phyloP scores from a whole-genome alignment of 2,113 vertebrate genomes.

The Psophia crepitans region DNA sequence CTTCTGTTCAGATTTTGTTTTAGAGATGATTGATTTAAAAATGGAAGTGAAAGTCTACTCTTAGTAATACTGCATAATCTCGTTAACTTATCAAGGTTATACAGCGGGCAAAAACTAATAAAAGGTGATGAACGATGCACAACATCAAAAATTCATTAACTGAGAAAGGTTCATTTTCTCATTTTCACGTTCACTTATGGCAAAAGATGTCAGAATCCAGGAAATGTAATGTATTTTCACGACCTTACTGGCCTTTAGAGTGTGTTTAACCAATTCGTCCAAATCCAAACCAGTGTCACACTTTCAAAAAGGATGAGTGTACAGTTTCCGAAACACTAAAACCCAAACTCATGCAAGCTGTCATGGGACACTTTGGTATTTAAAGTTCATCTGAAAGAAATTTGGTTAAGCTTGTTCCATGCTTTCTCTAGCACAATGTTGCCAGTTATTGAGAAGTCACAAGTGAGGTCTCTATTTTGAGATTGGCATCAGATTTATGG shows the following conservation, averaged over 20 bases:
- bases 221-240: not conserved
- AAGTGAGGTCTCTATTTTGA: not conserved
- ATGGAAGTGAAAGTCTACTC: not conserved
- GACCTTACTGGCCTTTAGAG: not conserved
- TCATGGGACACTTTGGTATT: not conserved
- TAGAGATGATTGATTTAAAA: not conserved
- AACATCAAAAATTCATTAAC: not conserved
- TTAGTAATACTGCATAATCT: not conserved
- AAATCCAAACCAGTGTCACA: not conserved
- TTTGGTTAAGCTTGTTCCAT: not conserved
- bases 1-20: not conserved
- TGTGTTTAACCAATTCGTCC: not conserved
- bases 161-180: not conserved
- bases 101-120: not conserved
- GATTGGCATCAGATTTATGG: not conserved
- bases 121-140: not conserved
- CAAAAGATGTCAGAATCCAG: not conserved
- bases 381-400: not conserved
- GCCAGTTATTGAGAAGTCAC: not conserved
- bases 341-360: not conserved
- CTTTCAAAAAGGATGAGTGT: not conserved
- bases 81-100: not conserved
- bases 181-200: not conserved
- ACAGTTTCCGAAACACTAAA: not conserved
- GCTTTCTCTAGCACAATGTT: not conserved